Conservation (phyloP, 1,140 invertebrate genomes). For the Euborellia annulipes region DNA sequence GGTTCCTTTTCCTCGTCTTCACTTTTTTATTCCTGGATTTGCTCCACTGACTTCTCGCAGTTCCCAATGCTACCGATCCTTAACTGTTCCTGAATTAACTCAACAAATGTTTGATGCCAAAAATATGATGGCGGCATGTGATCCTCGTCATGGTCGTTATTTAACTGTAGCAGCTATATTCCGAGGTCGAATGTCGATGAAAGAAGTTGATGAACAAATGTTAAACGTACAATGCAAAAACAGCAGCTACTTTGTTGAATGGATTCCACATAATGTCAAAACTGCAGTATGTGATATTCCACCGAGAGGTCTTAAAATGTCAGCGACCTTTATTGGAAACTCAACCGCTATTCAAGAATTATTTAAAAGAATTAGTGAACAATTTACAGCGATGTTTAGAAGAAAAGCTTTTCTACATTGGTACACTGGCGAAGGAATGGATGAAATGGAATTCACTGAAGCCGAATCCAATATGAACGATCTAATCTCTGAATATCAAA, state of each 20-base stretch:
- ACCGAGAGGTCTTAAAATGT: constrained; percentile 79
- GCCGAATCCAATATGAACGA: constrained; percentile 47
- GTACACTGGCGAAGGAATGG: constrained; percentile 54
- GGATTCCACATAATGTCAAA: constrained; percentile 86
- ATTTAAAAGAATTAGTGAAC: constrained; percentile 74
- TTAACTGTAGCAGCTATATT: constrained; percentile 71
- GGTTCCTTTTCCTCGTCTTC: constrained; percentile 91
- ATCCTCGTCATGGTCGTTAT: constrained; percentile 53
- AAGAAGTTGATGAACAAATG: constrained; percentile 78
- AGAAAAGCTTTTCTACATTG: constrained; percentile 70
- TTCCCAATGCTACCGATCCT: constrained; percentile 65
- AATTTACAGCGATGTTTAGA: constrained; percentile 85
- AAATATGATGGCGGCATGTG: constrained; percentile 54
- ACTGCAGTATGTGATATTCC: constrained; percentile 84
- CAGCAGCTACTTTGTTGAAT: constrained; percentile 81
- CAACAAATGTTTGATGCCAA: constrained; percentile 80
- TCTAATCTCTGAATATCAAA: constrained; percentile 33
- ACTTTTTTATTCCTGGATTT: constrained; percentile 95
- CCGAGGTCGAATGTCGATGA: constrained; percentile 92
- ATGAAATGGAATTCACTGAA: constrained; percentile 41
- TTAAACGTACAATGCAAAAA: constrained; percentile 84
- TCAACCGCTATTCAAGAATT: constrained; percentile 77
- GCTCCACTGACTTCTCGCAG: constrained; percentile 81
- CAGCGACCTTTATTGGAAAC: constrained; percentile 81
- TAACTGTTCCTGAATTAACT: constrained; percentile 77